Percentiles rank a stretch among this genome's conserved stretches.
Conservation (phyloP, 2,797 vertebrate species). For the Ataeniobius toweri region DNA sequence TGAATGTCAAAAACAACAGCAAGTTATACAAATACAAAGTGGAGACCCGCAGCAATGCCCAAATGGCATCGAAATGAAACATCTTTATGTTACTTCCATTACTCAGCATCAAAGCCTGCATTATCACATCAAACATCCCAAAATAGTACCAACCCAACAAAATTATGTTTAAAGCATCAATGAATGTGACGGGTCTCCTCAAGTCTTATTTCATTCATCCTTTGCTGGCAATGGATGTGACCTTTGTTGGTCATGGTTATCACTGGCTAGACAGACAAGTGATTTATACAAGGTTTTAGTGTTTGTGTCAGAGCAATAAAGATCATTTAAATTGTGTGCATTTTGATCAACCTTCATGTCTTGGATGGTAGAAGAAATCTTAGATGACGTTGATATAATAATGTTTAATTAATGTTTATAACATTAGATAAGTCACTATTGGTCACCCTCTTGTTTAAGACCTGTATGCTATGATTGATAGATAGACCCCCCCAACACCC, state of each 20-base stretch:
- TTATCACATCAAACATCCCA: not conserved
- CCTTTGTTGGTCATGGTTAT: conserved; percentile 11
- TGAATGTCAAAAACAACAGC: too few species aligned
- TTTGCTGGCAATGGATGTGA: conserved; percentile 44
- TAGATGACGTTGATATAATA: not conserved
- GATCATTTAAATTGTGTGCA: conserved; percentile 10
- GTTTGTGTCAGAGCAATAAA: conserved; percentile 58
- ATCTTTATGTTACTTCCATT: not conserved
- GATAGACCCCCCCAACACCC: too few species aligned
- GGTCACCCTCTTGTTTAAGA: too few species aligned
- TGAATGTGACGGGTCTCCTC: not conserved
- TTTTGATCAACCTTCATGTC: conserved; percentile 1
- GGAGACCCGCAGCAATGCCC: conserved; percentile 74
- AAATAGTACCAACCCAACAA: not conserved
- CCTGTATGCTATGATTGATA: too few species aligned
- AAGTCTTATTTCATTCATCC: conserved; percentile 12
- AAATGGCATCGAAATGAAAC: not conserved
- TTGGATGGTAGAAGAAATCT: not conserved
- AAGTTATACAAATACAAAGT: conserved; percentile 75
- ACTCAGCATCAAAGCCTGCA: not conserved
- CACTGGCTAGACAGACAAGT: not conserved
- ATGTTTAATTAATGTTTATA: not conserved
- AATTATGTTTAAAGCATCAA: not conserved
- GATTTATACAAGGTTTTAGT: conserved; percentile 10
- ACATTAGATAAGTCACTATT: not conserved